phyloP scores from a whole-genome alignment of 2,113 vertebrate species.

The Aptenodytes patagonicus region DNA sequence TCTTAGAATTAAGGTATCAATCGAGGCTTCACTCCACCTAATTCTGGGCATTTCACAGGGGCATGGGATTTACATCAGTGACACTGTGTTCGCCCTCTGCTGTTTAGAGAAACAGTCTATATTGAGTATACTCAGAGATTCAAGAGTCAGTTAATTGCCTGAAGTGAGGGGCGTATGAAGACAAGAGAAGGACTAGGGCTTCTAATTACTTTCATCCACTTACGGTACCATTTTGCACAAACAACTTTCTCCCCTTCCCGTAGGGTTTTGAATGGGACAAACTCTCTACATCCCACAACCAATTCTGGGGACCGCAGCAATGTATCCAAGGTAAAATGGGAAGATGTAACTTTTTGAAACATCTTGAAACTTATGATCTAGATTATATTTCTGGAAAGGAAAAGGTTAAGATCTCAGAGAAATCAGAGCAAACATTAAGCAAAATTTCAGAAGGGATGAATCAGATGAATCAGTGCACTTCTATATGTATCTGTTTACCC shows the following conservation, averaged over 20 bases:
- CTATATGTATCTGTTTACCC: not conserved
- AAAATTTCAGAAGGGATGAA: conserved; percentile 12
- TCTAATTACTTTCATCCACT: not conserved
- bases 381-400: not conserved
- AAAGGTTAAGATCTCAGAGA: not conserved
- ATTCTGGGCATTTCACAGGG: not conserved
- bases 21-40: not conserved
- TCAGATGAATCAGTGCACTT: not conserved
- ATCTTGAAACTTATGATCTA: not conserved
- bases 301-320: not conserved
- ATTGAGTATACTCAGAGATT: not conserved
- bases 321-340: not conserved
- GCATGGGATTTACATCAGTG: not conserved
- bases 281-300: not conserved
- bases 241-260: not conserved
- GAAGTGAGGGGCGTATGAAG: not conserved
- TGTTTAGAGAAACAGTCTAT: not conserved
- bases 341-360: not conserved
- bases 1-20: not conserved
- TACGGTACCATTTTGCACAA: not conserved
- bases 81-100: not conserved
- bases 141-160: not conserved
- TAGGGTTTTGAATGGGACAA: not conserved
- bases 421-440: not conserved
- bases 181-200: not conserved